Evolutionary conservation across 2,113 vertebrate species (phyloP).

Genomic region (Carassius gibelio): DNA sequence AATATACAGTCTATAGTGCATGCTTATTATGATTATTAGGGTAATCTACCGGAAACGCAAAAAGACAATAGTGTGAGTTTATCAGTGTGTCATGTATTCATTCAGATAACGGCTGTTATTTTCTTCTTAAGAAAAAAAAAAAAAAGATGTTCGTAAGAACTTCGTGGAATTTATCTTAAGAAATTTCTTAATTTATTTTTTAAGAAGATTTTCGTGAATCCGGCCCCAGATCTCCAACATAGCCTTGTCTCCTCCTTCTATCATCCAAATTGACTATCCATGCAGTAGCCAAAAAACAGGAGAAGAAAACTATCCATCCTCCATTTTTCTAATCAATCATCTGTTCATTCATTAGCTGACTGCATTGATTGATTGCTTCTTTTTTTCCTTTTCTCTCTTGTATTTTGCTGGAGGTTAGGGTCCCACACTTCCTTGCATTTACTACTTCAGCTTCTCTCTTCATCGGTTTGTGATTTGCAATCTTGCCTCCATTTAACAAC

Average conservation of each 20-base stretch:
- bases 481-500: not conserved
- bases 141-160: too few species aligned
- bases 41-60: too few species aligned
- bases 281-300: not conserved
- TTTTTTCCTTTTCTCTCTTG: not conserved
- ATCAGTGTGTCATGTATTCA: too few species aligned
- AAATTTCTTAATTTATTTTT: too few species aligned
- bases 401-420: not conserved
- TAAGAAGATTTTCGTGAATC: too few species aligned
- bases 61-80: too few species aligned
- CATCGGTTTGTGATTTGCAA: not conserved
- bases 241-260: not conserved
- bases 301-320: too few species aligned
- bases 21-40: too few species aligned
- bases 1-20: too few species aligned
- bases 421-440: not conserved
- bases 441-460: slow-evolving; percentile 5
- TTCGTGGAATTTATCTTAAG: too few species aligned
- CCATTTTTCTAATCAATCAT: not conserved
- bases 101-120: too few species aligned
- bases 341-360: not conserved
- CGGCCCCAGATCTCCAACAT: not conserved
- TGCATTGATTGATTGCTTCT: not conserved
- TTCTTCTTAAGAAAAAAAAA: too few species aligned
- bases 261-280: not conserved